These are phyloP conservation scores for Eulemur rubriventer DNA, from an alignment of 2,797 vertebrate species.

Conservation along the genomic window DNA sequence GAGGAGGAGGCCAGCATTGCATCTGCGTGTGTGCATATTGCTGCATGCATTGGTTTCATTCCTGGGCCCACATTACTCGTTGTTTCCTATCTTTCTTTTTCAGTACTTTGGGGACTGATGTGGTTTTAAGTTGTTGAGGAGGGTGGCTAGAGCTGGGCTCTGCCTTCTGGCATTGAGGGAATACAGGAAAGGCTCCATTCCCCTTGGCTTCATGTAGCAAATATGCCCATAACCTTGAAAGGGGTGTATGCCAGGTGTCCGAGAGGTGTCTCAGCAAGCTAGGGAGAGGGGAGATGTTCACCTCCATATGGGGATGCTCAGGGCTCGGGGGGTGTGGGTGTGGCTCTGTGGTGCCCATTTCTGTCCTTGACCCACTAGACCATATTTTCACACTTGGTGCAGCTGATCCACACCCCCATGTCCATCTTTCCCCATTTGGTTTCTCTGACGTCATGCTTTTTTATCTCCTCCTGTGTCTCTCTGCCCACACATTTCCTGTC, in stretches of 20 bases:
- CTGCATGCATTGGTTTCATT: neutral
- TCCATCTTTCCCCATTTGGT: neutral
- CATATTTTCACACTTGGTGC: neutral
- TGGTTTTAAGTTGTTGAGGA: neutral
- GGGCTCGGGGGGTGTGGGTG: neutral
- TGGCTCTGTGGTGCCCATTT: neutral
- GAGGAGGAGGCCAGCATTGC: neutral
- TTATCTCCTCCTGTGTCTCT: neutral
- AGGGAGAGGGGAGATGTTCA: neutral
- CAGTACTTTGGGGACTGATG: neutral
- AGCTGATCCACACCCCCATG: no score
- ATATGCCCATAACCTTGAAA: neutral
- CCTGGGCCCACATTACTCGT: neutral
- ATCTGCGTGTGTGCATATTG: accelerated
- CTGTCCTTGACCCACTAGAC: neutral
- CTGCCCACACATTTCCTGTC: neutral
- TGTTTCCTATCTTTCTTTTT: neutral
- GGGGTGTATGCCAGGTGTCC: accelerated
- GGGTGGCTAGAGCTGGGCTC: neutral
- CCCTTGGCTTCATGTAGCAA: neutral
- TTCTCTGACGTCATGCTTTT: neutral
- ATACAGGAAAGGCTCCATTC: neutral
- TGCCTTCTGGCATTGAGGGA: neutral
- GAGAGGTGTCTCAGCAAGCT: no score
- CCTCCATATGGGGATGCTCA: neutral